These are phyloP conservation scores for Tauraco hartlaubi DNA, from an alignment of 2,797 vertebrate genomes.

Conservation along the genomic window DNA sequence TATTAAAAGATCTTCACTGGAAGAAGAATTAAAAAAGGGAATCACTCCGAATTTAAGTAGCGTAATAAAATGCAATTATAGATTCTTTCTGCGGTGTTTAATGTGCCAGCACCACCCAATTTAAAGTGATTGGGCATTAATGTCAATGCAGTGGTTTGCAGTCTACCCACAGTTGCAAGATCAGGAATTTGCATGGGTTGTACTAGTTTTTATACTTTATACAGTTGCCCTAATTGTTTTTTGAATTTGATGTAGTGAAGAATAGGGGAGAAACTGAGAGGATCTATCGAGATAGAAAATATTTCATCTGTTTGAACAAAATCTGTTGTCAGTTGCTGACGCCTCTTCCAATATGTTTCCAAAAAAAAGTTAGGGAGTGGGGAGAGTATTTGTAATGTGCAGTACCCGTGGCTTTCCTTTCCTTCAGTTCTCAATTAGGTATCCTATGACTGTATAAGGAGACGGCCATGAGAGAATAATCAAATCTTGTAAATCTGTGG, in stretches of 20 bases:
- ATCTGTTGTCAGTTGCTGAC: not conserved
- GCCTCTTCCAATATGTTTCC: not conserved
- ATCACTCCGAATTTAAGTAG: not conserved
- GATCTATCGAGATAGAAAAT: not conserved
- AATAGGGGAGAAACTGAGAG: not conserved
- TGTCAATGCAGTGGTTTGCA: not conserved
- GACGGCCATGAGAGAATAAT: not conserved
- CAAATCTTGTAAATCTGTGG: not conserved
- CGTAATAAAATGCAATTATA: not conserved
- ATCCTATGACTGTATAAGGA: not conserved
- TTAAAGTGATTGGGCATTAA: not conserved
- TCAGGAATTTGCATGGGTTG: not conserved
- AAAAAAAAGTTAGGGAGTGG: not conserved
- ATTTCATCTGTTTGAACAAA: not conserved
- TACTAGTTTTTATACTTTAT: not conserved
- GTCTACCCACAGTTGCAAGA: not conserved
- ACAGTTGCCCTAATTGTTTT: not conserved
- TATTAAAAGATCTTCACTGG: not conserved
- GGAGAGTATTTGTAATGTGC: not conserved
- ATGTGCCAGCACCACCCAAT: not conserved
- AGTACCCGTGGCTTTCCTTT: rapidly evolving
- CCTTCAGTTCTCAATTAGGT: not conserved
- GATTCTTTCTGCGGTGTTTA: not conserved
- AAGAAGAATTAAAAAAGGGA: not conserved
- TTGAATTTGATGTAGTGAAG: not conserved